Evolutionary conservation across 2,888 invertebrate species (phyloP), one percentile per base, ranked within the genome.

Genomic region (Acleris holmiana): DNA sequence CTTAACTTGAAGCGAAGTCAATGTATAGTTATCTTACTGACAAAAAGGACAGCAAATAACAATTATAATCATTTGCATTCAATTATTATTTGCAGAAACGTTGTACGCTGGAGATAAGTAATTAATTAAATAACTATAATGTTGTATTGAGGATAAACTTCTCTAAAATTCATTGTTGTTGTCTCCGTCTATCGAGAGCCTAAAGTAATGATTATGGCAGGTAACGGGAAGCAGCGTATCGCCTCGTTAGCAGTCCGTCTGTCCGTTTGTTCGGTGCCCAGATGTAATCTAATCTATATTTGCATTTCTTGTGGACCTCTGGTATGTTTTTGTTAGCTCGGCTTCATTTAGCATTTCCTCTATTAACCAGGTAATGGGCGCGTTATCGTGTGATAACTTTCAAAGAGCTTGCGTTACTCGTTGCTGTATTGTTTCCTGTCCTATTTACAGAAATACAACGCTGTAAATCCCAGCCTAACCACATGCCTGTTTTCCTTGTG

Each of bases 261-360:
- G 21, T 59, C 25, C 59, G 53, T 48, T 46, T 50, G 60, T 61
- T 41, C 54, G 41, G 25, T 59, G 51, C 25, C 59, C 44, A 64
- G 64, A 59, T 64, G 54, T 54, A 64, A 64, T 64, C 64, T 64
- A 59, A 64, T 64, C 64, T 64, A 49, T 64, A 64, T 64, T 64
- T 64, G 59, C 64, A 59, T 64, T 64, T 53, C 50, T 25, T 21
- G 41, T 58, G 64, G 64, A 54, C 54, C 59, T 63, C 53, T 48
- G 51, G 29, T 47, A 47, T 64, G 64, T 59, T 59, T 64, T 64
- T 59, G 64, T 64, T 64, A 54, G 59, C 63, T 57, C 51, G 46
- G 51, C 57, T 58, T 53, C 57, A 54, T 58, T 59, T 54, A 48
- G 54, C 59, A 58, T 59, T 59, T 64, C 64, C 64, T 64, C 54